phyloP scores from a whole-genome alignment of 2,888 invertebrate species.

The Kuschelorhynchus macadamiae region DNA sequence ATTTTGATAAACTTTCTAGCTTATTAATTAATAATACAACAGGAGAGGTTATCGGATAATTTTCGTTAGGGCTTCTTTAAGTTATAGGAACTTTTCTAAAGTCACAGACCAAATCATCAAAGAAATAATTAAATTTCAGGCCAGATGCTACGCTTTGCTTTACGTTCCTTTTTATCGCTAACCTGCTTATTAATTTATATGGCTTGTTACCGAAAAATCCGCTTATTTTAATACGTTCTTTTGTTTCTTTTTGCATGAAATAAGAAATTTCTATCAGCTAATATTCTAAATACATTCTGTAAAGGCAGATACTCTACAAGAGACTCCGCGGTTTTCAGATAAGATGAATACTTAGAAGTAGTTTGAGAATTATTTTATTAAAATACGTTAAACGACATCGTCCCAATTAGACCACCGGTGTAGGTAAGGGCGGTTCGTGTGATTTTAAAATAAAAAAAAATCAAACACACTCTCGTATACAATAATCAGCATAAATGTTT shows the following conservation, averaged over 20 bases:
- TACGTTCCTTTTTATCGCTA: slow-evolving; percentile 57
- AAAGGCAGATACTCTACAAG: not conserved
- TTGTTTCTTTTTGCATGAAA: slow-evolving; percentile 58
- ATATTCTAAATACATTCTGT: slow-evolving; percentile 28
- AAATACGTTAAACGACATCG: too few relatives aligned
- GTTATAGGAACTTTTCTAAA: slow-evolving; percentile 44
- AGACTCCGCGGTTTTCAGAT: slow-evolving; percentile 2
- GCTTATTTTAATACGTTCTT: slow-evolving; percentile 61
- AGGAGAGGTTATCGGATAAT: too few relatives aligned
- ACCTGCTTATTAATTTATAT: slow-evolving; percentile 65
- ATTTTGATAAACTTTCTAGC: too few relatives aligned
- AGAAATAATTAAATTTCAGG: slow-evolving; percentile 60
- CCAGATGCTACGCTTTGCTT: slow-evolving; percentile 52
- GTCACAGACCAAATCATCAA: slow-evolving; percentile 56
- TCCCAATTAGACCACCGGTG: too few relatives aligned
- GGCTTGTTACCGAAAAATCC: slow-evolving; percentile 65
- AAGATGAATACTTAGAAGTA: too few relatives aligned
- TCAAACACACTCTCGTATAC: too few relatives aligned
- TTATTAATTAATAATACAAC: too few relatives aligned
- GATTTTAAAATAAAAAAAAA: not conserved
- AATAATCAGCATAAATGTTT: too few relatives aligned
- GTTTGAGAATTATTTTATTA: too few relatives aligned
- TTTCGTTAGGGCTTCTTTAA: slow-evolving; percentile 53
- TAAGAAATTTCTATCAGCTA: slow-evolving; percentile 30
- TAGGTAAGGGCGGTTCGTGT: too few relatives aligned